Evolutionary conservation across 2,797 vertebrate genomes (phyloP).

Genomic region (Periparus ater): DNA sequence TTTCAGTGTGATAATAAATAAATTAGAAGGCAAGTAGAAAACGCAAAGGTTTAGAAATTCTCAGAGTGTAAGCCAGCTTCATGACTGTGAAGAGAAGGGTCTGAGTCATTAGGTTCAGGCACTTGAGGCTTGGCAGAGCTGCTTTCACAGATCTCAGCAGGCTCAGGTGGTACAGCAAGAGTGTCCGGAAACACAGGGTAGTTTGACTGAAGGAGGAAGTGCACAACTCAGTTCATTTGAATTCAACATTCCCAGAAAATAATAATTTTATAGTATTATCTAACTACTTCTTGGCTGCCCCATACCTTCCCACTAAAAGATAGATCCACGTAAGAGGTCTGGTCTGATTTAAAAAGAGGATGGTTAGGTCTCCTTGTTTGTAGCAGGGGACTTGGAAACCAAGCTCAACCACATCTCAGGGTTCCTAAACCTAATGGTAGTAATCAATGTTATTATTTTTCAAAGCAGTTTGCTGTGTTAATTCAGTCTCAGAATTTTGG

Average conservation of each 20-base stretch:
- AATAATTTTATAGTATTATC: background rate
- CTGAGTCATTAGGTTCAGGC: background rate
- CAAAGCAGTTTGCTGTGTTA: background rate
- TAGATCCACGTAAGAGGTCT: background rate
- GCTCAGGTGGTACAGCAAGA: background rate
- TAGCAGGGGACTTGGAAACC: background rate
- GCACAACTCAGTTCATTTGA: background rate
- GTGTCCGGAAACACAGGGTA: background rate
- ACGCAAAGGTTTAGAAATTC: background rate
- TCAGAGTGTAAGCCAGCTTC: background rate
- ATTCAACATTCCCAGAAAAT: background rate
- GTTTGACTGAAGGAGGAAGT: background rate
- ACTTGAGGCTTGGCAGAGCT: slow-evolving; percentile 2
- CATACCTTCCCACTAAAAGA: background rate
- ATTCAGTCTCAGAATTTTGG: background rate
- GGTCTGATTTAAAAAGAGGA: background rate
- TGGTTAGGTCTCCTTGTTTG: background rate
- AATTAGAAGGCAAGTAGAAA: slow-evolving; percentile 20
- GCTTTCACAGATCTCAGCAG: background rate
- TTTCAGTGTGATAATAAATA: slow-evolving; percentile 28
- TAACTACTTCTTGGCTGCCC: background rate
- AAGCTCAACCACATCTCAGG: background rate
- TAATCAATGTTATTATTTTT: background rate
- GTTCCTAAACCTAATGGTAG: background rate
- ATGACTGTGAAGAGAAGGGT: background rate